Percentiles rank a stretch among this genome's conserved stretches.
Conservation (phyloP, 2,888 invertebrate genomes). For the Papilio gigon region DNA sequence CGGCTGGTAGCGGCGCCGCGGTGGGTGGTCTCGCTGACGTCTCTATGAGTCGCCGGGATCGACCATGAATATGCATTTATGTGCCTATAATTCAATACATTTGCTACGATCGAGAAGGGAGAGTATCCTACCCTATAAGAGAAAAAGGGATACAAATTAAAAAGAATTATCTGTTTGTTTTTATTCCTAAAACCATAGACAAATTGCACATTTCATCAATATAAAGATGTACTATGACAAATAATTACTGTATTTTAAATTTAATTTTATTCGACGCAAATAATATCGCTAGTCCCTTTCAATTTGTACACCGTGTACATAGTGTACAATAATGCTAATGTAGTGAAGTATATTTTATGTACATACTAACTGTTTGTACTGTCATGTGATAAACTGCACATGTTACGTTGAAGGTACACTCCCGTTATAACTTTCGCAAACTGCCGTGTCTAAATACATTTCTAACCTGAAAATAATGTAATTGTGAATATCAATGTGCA, state of each 20-base stretch:
- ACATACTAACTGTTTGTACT: background rate
- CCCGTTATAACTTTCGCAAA: background rate
- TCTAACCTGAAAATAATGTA: background rate
- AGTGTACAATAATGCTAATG: too few relatives aligned
- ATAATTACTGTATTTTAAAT: too few relatives aligned
- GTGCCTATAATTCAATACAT: constrained; percentile 78
- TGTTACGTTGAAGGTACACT: background rate
- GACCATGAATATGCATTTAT: constrained; percentile 69
- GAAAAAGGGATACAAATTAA: constrained; percentile 41
- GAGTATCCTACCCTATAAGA: constrained; percentile 41
- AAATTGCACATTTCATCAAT: too few relatives aligned
- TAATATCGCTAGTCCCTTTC: too few relatives aligned
- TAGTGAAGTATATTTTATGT: background rate
- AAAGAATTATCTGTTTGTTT: too few relatives aligned
- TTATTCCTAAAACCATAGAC: too few relatives aligned
- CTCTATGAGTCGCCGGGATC: constrained; percentile 64
- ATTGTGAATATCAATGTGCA: background rate
- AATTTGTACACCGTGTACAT: too few relatives aligned
- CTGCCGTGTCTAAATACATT: background rate
- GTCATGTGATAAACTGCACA: background rate
- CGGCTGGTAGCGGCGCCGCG: constrained; percentile 50
- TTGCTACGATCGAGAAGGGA: constrained; percentile 65
- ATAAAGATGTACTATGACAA: too few relatives aligned
- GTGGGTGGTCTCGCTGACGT: constrained; percentile 76
- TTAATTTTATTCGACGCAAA: too few relatives aligned